phyloP scores from a whole-genome alignment of 2,888 invertebrate genomes.

The Macropis europaea region DNA sequence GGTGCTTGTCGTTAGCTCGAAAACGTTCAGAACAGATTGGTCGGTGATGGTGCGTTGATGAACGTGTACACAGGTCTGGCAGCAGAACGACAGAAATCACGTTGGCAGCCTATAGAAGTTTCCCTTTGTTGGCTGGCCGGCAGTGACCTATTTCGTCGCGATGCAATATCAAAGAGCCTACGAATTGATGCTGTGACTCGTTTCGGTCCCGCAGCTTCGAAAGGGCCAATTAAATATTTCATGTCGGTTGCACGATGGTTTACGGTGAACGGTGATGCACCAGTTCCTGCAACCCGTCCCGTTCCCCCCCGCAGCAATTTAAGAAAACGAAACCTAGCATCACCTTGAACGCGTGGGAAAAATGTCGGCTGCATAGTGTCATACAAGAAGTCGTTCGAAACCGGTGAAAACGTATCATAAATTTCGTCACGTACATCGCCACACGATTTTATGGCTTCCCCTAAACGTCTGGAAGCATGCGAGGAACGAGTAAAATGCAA shows the following conservation, averaged over 20 bases:
- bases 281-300: background rate
- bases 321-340: no score
- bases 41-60: conserved; percentile 51
- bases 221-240: conserved; percentile 67
- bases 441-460: background rate
- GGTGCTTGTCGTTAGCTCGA: no score
- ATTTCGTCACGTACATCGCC: background rate
- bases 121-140: conserved; percentile 26
- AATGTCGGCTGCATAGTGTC: background rate
- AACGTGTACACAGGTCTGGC: conserved; percentile 47
- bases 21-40: no score
- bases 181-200: conserved; percentile 57
- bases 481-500: no score
- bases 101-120: conserved; percentile 26
- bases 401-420: no score
- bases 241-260: conserved; percentile 23
- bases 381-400: background rate
- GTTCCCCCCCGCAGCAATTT: no score
- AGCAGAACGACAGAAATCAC: conserved; percentile 59
- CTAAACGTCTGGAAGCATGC: background rate
- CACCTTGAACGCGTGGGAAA: background rate
- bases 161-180: conserved; percentile 64
- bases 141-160: conserved; percentile 39
- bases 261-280: background rate
- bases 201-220: conserved; percentile 46